Percentiles rank a stretch among this genome's conserved stretches.
These are phyloP conservation scores for Megathymus violae DNA, from an alignment of 1,140 invertebrate genomes.

Conservation along the genomic window DNA sequence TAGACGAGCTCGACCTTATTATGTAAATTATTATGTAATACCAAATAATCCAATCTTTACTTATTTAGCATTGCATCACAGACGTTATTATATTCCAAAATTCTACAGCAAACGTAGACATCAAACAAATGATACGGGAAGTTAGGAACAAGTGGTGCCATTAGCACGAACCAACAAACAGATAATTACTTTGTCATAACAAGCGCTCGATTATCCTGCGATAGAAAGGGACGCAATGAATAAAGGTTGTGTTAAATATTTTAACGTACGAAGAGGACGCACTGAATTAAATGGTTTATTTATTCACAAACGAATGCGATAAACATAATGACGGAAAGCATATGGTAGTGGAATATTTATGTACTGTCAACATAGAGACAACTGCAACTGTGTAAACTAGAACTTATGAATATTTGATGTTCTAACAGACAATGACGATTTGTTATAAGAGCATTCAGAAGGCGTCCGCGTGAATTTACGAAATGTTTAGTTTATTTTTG, in stretches of 20 bases:
- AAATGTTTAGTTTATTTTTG: constrained; percentile 3
- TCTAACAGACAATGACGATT: constrained; percentile 24
- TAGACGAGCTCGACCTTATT: too few relatives aligned
- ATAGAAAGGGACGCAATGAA: constrained; percentile 16
- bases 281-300: constrained; percentile 36
- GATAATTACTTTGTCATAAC: constrained; percentile 40
- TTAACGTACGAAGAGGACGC: constrained; percentile 13
- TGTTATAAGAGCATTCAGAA: constrained; percentile 27
- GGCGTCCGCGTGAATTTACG: constrained; percentile 2
- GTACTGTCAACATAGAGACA: constrained; percentile 37
- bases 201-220: constrained; percentile 21
- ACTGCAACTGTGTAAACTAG: constrained; percentile 57
- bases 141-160: constrained; percentile 29
- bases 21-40: too few relatives aligned
- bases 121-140: constrained; percentile 24
- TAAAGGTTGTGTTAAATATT: not conserved
- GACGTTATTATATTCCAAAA: constrained; percentile 1
- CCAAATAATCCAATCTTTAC: too few relatives aligned
- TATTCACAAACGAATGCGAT: constrained; percentile 45
- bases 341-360: constrained; percentile 48
- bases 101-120: constrained; percentile 35
- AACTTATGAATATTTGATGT: constrained; percentile 25
- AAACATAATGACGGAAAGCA: constrained; percentile 47
- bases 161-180: constrained; percentile 43
- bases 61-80: too few relatives aligned